Base-by-base conservation (phyloP, 2,797 vertebrate genomes). In the Myripristis jacobus region DNA sequence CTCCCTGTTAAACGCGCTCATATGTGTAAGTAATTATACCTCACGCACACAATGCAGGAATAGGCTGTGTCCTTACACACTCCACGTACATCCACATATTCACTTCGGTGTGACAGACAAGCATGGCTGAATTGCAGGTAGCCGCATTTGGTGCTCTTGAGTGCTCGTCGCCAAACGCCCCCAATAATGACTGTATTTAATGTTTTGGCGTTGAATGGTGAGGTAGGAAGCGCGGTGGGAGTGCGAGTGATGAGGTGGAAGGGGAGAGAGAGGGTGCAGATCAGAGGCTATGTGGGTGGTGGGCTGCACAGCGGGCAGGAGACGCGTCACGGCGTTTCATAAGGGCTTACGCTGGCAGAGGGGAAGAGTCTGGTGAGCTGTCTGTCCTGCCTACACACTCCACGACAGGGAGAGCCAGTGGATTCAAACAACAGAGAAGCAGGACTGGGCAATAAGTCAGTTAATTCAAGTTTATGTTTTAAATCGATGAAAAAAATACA, bases 281-380 rank as follows among this genome's bases (percentile, higher is more conserved):
- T 78, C 12, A 2, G 79, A 75, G 66, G 80, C 75, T 69, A 10
- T 6, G 87, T 85, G 71, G 84, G 87, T 70, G 89, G 81, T 65
- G 83, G 87, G 83, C 83, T 59, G 54, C 59, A 56, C 0, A 18
- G 66, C 6, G 21, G 66, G 64, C 65, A 18, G 75, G 2, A 1
- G 66, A 64, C 68, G 63, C 81, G 87, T 91, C 88, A 87, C 60
- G 13, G 43, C 15, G 46, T 92, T 92, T 61, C 84, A 81, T 91
- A 91, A 91, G 58, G 51, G 25, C 66, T 73, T 64, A 77, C 15
- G 31, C 80, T 72, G 78, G 66, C 78, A 22, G 63, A 69, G 50
- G 72, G 75, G 73, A 82, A 66, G 75, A 77, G 68, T 48, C 38
- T 58, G 64, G 67, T 79, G 83, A 69, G 78, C 63, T 24, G 21